Evolutionary conservation across 2,797 vertebrate species (phyloP).

Genomic region (Ciconia nigra): DNA sequence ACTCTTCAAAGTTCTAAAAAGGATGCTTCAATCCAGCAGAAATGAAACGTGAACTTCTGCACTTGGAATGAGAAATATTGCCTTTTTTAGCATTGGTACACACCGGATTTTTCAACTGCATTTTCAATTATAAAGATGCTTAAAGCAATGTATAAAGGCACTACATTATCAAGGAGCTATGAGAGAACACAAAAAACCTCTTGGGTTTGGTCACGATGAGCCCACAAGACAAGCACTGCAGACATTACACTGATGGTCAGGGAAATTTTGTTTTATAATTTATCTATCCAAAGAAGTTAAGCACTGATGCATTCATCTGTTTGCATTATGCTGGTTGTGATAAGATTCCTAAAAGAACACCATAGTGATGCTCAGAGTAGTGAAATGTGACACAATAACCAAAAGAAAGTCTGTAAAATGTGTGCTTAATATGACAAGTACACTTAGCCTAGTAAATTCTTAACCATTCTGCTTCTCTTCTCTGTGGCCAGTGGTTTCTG

Average conservation of each 20-base stretch:
- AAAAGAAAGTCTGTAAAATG: slow-evolving; percentile 16
- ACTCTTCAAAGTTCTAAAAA: neutral
- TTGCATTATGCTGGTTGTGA: neutral
- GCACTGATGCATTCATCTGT: neutral
- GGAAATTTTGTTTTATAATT: neutral
- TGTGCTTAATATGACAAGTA: neutral
- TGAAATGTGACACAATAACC: neutral
- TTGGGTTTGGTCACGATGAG: neutral
- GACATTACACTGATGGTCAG: neutral
- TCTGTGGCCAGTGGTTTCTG: neutral
- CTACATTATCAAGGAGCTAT: neutral
- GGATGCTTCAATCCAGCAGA: neutral
- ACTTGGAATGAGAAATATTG: neutral
- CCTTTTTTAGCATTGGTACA: slow-evolving; percentile 3
- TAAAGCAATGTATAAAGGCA: neutral
- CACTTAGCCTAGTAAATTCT: neutral
- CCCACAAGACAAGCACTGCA: neutral
- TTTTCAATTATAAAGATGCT: neutral
- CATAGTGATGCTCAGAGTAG: neutral
- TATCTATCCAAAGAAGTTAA: neutral
- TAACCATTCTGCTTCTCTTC: neutral
- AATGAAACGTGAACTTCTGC: neutral
- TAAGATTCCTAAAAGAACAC: neutral
- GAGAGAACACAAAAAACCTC: neutral
- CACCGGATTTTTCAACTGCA: neutral